phyloP scores from a whole-genome alignment of 2,113 vertebrate genomes.

The Pterocles gutturalis region DNA sequence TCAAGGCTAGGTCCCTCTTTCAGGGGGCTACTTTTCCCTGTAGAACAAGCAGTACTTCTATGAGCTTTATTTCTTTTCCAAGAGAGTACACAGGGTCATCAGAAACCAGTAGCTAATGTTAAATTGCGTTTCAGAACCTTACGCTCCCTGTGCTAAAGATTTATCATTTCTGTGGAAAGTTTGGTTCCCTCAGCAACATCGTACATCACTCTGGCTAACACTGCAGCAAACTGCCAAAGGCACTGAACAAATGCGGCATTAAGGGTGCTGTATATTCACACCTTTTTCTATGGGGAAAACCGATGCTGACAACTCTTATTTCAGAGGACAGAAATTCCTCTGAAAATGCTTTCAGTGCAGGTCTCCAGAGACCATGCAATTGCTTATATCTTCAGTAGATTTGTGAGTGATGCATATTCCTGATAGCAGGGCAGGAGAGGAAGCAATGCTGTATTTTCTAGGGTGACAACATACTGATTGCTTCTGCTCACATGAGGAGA shows the following conservation, averaged over 20 bases:
- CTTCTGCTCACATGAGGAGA: rapidly evolving
- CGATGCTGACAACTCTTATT: background rate
- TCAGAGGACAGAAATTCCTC: background rate
- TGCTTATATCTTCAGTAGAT: background rate
- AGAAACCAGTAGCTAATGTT: background rate
- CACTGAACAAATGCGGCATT: background rate
- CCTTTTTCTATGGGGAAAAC: background rate
- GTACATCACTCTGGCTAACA: background rate
- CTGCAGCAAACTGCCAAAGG: background rate
- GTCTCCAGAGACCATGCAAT: background rate
- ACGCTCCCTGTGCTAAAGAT: background rate
- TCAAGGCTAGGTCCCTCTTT: background rate
- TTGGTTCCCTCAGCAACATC: background rate
- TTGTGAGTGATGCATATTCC: background rate
- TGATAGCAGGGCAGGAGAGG: background rate
- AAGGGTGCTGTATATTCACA: background rate
- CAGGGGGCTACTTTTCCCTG: background rate
- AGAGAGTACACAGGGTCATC: background rate
- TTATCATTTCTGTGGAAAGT: background rate
- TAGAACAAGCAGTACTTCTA: background rate
- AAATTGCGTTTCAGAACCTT: constrained; percentile 39
- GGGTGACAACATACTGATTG: background rate
- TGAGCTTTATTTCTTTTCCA: background rate
- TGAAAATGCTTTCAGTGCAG: background rate
- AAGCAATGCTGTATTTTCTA: background rate